phyloP scores from a whole-genome alignment of 2,888 invertebrate species.

The Papilio demoleus region DNA sequence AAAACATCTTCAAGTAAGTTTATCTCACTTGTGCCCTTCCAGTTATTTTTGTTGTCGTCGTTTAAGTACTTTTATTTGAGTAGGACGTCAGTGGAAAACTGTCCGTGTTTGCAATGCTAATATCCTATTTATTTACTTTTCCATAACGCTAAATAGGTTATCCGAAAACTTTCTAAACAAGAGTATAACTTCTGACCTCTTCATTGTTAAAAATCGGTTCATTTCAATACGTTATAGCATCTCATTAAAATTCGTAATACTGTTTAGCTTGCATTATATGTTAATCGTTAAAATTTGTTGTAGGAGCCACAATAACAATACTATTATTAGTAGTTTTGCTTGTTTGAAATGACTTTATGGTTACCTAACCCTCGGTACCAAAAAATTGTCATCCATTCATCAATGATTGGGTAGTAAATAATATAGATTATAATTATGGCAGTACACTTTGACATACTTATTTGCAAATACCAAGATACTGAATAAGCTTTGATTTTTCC shows the following conservation, averaged over 20 bases:
- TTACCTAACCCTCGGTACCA: no score
- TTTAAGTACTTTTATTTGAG: neutral
- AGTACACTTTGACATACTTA: no score
- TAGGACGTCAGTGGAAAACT: neutral
- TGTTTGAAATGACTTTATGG: neutral
- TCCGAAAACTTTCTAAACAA: neutral
- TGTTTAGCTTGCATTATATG: conserved; percentile 1
- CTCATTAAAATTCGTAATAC: conserved; percentile 1
- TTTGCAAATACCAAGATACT: no score
- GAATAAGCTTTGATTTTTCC: no score
- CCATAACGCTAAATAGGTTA: neutral
- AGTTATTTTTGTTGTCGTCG: neutral
- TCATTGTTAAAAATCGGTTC: conserved; percentile 43
- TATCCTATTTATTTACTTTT: neutral
- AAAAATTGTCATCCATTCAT: no score
- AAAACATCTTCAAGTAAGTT: conserved; percentile 9
- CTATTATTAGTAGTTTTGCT: neutral
- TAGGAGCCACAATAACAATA: neutral
- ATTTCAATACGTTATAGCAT: conserved; percentile 44
- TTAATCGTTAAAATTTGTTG: neutral
- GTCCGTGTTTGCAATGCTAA: neutral
- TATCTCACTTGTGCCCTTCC: neutral
- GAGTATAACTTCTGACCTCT: conserved; percentile 37
- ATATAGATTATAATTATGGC: no score
- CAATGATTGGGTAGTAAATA: no score